Evolutionary conservation across 2,113 vertebrate species (phyloP).

Genomic region (Tupaia tana): DNA sequence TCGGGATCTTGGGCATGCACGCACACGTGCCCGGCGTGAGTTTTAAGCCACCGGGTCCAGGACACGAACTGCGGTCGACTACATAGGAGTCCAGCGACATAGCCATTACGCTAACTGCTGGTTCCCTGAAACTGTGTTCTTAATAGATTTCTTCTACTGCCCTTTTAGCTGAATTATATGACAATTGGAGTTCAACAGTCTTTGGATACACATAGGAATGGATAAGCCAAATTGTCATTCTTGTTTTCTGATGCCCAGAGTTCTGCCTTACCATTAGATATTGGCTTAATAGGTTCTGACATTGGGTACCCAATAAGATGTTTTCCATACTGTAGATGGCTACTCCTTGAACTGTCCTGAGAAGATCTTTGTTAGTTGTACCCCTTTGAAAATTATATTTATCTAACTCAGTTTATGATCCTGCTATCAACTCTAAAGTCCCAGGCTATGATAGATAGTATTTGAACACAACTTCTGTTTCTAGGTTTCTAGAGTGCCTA

Average conservation of each 20-base stretch:
- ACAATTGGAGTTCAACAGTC: neutral
- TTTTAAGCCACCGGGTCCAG: too few species aligned
- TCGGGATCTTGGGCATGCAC: too few species aligned
- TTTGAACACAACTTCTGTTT: neutral
- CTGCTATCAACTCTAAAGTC: neutral
- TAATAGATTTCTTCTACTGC: slow-evolving; percentile 18
- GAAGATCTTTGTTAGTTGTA: neutral
- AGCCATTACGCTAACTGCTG: too few species aligned
- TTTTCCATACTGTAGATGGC: neutral
- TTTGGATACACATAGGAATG: neutral
- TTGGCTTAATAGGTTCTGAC: neutral
- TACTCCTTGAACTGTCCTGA: neutral
- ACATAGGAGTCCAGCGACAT: too few species aligned
- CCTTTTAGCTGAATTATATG: neutral
- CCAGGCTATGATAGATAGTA: accelerated
- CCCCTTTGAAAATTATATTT: neutral
- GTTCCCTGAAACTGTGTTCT: too few species aligned
- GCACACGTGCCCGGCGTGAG: too few species aligned
- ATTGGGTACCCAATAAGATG: too few species aligned
- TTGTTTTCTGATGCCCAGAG: too few species aligned
- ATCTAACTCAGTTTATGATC: neutral
- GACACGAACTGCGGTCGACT: too few species aligned
- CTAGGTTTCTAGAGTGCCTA: neutral
- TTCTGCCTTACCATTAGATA: neutral
- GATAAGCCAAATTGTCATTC: neutral